Evolutionary conservation across 2,113 vertebrate species (phyloP), one percentile per base, ranked within the genome.

Genomic region (Carettochelys insculpta): DNA sequence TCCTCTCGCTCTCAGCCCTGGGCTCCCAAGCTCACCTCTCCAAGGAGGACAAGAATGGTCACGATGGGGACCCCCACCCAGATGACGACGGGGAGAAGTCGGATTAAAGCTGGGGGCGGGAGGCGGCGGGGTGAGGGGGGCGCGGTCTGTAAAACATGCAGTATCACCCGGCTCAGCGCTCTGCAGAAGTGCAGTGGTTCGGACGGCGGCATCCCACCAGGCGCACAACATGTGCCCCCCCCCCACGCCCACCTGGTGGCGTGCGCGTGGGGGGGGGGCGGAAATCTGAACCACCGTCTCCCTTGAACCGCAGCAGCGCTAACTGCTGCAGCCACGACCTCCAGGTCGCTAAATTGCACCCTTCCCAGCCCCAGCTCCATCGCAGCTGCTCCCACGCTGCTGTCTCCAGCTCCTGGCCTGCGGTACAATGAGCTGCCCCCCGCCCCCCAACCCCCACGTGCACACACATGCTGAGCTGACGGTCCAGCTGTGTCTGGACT

Each of bases 31-130:
- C 98, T 80, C 99, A 99, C 96, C 98, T 98, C 68, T 98, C 98
- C 92, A 99, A 99, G 98, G 99, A 99, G 87, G 99, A 99, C 97
- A 99, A 99, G 98, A 98, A 98, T 0, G 98, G 98, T 75, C 98
- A 99, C 0, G 99, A 99, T 0, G 98, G 98, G 0, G 99, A 99
- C 47, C 94, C 98, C 82, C 98, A 99, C 96, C 98, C 98, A 92
- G 99, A 98, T 2, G 99, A 99, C 0, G 99, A 99, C 0, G 99
- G 98, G 8, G 99, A 99, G 96, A 99, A 99, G 97, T 99, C 99
- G 0, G 99, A 99, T 97, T 99, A 99, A 98, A 80, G n/a, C n/a
- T 38, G 65, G 4, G 80, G 1, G 4, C 85, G 24, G n/a, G 45
- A 13, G 90, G 43, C 3, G 90, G 94, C 65, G 53, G 31, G 11